Evolutionary conservation across 2,888 invertebrate genomes (phyloP).

Genomic region (Acrobasis consociella): DNA sequence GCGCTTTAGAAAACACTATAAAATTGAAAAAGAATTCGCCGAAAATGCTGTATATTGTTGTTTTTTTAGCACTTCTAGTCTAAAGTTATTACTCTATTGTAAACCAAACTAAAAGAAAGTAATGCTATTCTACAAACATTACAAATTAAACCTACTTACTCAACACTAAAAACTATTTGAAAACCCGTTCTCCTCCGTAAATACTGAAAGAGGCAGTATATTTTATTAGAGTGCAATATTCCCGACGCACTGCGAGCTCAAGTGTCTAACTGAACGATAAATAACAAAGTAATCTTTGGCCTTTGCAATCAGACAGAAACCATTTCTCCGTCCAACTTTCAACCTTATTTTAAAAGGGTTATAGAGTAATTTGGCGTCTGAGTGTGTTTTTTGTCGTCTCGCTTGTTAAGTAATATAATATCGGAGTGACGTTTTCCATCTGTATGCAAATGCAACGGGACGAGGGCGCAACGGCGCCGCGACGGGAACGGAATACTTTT

Average conservation of each 20-base stretch:
- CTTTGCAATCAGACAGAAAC: slow-evolving; percentile 23
- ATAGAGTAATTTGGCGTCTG: slow-evolving; percentile 29
- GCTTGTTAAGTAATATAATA: slow-evolving; percentile 60
- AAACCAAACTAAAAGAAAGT: too few species aligned
- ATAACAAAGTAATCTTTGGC: slow-evolving; percentile 35
- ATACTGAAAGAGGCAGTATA: slow-evolving; percentile 22
- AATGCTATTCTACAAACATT: too few species aligned
- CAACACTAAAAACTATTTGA: background rate
- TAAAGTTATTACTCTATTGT: too few species aligned
- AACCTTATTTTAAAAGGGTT: slow-evolving; percentile 30
- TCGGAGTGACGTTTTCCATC: slow-evolving; percentile 68
- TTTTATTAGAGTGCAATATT: slow-evolving; percentile 23
- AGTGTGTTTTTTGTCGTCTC: slow-evolving; percentile 41
- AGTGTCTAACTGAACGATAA: slow-evolving; percentile 41
- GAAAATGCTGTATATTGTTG: too few species aligned
- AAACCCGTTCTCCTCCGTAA: slow-evolving; percentile 1
- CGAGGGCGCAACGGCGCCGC: slow-evolving; percentile 33
- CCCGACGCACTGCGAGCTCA: slow-evolving; percentile 20
- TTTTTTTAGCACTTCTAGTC: too few species aligned
- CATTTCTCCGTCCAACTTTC: slow-evolving; percentile 29
- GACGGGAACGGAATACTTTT: slow-evolving; percentile 28
- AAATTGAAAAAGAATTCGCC: too few species aligned
- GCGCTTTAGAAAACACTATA: too few species aligned
- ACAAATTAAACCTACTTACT: too few species aligned
- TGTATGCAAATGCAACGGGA: slow-evolving; percentile 68